Base-by-base conservation (phyloP, 92 coral and sea anemone genomes). In the Umimayanthus kanabou region DNA sequence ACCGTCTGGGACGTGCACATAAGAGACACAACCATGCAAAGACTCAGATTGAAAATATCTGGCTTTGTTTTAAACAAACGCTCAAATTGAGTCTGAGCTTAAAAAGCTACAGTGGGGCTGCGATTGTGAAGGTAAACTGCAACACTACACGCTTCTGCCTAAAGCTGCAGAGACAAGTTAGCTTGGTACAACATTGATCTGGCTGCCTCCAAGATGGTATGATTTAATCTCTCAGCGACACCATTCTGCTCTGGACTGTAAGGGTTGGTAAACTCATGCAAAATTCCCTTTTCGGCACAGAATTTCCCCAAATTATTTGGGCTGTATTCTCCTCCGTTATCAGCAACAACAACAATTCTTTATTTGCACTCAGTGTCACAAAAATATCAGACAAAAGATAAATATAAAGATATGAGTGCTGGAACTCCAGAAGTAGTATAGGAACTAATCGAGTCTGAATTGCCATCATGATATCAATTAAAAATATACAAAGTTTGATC, bases 241-340 rank as follows among this genome's bases (percentile, higher is more conserved):
- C 95, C 95, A 82, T 91, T 89, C 80, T 93, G 95, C 82, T 93
- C 90, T 57, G 92, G 95, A 79, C 92, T 53, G 82, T 89, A 89
- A 9, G 94, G 93, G 83, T 89, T 91, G 39, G 92, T 92, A 67
- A 89, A 92, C 80, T 92, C 89, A n/a, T 76, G 91, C 14, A 76
- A 90, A 87, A 87, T 80, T 71, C 90, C 93, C 53, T 92, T 92
- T 61, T 92, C 89, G 7, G 87, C 72, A 86, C 94, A 92, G 92
- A 86, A 86, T 83, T 89, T 76, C 2, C 61, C 80, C 37, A 76
- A 81, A 92, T 43, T 53, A 37, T 81, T 89, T 22, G 88, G 82
- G 33, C 72, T 87, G 82, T 86, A 80, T 20, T 70, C 83, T 20
- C 85, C 78, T 39, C 71, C n/a, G 65, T 81, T 81, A 30, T 66